Evolutionary conservation across 2,797 vertebrate species (phyloP).

Genomic region (Oreochromis mossambicus): DNA sequence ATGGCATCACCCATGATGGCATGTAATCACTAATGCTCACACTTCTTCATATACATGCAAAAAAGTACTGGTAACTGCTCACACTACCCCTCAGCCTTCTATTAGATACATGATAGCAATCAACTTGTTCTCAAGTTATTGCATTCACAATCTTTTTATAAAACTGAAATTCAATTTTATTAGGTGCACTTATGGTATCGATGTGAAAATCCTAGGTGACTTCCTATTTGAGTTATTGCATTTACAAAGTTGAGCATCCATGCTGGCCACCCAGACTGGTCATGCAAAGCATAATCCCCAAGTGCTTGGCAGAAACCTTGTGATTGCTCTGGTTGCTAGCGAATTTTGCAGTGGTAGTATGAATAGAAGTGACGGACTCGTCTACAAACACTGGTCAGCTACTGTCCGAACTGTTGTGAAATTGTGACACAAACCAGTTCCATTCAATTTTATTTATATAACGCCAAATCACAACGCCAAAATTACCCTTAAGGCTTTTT

Average conservation of each 20-base stretch:
- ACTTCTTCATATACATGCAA: neutral
- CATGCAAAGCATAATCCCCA: neutral
- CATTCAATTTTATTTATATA: neutral
- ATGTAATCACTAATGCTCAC: neutral
- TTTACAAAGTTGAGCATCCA: neutral
- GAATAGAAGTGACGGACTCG: neutral
- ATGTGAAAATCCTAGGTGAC: neutral
- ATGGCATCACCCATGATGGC: neutral
- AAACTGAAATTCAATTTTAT: neutral
- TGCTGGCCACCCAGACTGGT: neutral
- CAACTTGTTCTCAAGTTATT: neutral
- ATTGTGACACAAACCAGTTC: neutral
- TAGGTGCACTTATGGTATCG: neutral
- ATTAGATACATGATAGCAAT: neutral
- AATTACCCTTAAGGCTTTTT: neutral
- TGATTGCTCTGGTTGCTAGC: neutral
- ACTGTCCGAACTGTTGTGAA: neutral
- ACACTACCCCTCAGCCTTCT: neutral
- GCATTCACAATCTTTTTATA: neutral
- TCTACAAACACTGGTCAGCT: neutral
- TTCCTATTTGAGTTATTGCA: neutral
- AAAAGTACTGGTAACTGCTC: neutral
- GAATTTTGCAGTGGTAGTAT: neutral
- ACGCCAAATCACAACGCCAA: neutral
- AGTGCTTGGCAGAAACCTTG: neutral